Conservation (phyloP, 2,888 invertebrate genomes). For the Calliphora vomitoria region DNA sequence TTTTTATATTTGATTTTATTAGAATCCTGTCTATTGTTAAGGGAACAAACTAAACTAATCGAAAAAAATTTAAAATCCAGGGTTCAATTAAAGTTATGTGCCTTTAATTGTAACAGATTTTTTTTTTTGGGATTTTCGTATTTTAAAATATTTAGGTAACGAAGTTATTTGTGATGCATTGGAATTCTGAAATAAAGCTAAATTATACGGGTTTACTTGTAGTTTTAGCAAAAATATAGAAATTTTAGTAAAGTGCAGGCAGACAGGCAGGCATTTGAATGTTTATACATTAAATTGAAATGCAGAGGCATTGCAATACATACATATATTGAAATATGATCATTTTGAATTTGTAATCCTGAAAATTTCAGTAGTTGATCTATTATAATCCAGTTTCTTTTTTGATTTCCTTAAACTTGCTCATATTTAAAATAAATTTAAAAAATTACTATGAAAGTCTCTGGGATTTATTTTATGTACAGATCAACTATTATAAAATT, state of each 20-base stretch:
- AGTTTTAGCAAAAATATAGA: not conserved
- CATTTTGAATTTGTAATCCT: no score
- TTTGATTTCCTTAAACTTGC: no score
- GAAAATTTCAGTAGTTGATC: no score
- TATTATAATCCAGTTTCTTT: no score
- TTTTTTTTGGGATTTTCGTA: not conserved
- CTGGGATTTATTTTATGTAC: no score
- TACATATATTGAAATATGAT: no score
- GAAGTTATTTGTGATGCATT: constrained; percentile 7
- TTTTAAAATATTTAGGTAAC: not conserved
- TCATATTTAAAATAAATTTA: no score
- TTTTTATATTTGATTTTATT: constrained; percentile 70
- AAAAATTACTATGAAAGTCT: no score
- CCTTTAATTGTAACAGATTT: constrained; percentile 13
- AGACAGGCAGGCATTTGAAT: not conserved
- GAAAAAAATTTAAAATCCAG: constrained; percentile 19
- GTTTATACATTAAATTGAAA: not conserved
- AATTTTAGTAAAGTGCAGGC: constrained; percentile 34
- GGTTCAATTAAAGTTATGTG: constrained; percentile 39
- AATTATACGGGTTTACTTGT: constrained; percentile 46
- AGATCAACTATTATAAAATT: no score
- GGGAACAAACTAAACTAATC: constrained; percentile 2
- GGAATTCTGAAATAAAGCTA: constrained; percentile 22
- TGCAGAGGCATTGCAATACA: not conserved
- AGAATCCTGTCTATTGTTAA: constrained; percentile 37